Percentiles rank a stretch among this genome's conserved stretches.
Conservation (phyloP, 2,797 vertebrate genomes). For the Alfaro cultratus region DNA sequence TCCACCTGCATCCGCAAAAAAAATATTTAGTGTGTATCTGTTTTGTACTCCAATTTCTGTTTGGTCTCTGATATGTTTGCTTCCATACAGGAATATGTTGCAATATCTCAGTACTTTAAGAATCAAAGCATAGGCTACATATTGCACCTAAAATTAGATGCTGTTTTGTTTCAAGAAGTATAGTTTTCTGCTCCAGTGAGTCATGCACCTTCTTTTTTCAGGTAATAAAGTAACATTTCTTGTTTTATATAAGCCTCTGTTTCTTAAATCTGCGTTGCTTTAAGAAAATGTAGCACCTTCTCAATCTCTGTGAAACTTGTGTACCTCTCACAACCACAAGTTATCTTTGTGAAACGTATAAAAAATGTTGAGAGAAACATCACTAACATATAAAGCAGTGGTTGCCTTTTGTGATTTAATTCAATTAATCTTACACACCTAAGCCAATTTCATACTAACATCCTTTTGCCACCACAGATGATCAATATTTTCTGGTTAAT, state of each 20-base stretch:
- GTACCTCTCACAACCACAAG: not conserved
- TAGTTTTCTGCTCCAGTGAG: not conserved
- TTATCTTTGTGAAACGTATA: conserved; percentile 4
- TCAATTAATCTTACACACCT: conserved; percentile 26
- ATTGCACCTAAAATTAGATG: not conserved
- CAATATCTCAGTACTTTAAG: not conserved
- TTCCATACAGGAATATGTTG: not conserved
- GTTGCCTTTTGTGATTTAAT: conserved; percentile 26
- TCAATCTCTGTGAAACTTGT: not conserved
- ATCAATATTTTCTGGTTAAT: conserved; percentile 34
- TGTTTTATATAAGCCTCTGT: not conserved
- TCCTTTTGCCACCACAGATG: conserved; percentile 19
- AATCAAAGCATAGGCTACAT: not conserved
- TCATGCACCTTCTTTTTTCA: not conserved
- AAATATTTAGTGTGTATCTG: not conserved
- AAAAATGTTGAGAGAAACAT: not conserved
- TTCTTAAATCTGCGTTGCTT: not conserved
- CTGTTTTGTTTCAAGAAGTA: not conserved
- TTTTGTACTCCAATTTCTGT: not conserved
- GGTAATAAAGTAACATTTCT: not conserved
- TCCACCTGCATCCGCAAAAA: conserved; percentile 1
- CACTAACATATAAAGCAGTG: conserved; percentile 3
- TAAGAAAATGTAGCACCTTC: not conserved
- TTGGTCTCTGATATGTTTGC: not conserved
- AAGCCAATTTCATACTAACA: conserved; percentile 10